A percentile compares a stretch with the other conserved stretches of the same genome.
phyloP scores from a whole-genome alignment of 2,888 invertebrate species.

The Acleris sparsana region DNA sequence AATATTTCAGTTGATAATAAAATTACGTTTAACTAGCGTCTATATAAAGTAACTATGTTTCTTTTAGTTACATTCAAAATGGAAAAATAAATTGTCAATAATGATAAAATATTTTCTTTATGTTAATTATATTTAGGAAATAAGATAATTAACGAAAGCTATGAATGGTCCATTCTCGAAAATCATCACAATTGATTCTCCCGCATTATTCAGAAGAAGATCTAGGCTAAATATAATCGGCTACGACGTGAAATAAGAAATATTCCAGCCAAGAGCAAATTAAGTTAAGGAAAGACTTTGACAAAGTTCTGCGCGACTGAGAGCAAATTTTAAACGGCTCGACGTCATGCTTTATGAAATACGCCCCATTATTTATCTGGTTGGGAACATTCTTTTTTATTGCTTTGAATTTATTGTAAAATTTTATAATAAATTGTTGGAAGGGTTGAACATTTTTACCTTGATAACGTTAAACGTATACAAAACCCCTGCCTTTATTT shows the following conservation, averaged over 20 bases:
- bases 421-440: background rate
- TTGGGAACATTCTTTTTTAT: conserved; percentile 2
- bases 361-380: conserved; percentile 46
- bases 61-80: too few relatives aligned
- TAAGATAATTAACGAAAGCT: too few relatives aligned
- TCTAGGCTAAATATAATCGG: conserved; percentile 21
- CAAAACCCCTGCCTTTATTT: too few relatives aligned
- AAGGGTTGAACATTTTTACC: too few relatives aligned
- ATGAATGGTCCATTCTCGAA: background rate
- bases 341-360: conserved; percentile 56
- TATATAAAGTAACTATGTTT: too few relatives aligned
- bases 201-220: conserved; percentile 5
- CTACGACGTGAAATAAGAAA: conserved; percentile 39
- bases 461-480: too few relatives aligned
- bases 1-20: too few relatives aligned
- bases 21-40: too few relatives aligned
- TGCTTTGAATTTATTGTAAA: conserved; percentile 2
- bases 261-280: conserved; percentile 53
- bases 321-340: conserved; percentile 51
- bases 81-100: too few relatives aligned
- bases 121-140: too few relatives aligned
- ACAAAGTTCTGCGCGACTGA: conserved; percentile 54
- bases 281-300: conserved; percentile 64
- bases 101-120: too few relatives aligned
- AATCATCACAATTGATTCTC: conserved; percentile 7